Conservation (phyloP, 2,113 vertebrate genomes). For the Corydoras sp. region DNA sequence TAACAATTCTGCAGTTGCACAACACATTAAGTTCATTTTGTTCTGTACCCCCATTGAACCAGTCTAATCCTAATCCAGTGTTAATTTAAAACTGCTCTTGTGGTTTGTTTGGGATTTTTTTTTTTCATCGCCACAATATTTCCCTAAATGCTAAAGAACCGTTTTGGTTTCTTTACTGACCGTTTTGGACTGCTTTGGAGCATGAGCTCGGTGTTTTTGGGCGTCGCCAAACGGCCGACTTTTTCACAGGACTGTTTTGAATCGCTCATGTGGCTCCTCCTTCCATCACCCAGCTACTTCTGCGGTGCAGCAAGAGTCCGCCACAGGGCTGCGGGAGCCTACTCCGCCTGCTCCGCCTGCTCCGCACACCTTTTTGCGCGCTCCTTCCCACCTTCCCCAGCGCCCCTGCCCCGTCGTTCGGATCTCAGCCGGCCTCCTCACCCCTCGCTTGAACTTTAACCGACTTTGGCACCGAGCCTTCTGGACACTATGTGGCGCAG, state of each 20-base stretch:
- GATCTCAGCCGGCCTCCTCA: neutral
- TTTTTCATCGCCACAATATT: too few species aligned
- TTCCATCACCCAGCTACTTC: slow-evolving; percentile 35
- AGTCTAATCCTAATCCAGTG: too few species aligned
- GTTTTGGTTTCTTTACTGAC: too few species aligned
- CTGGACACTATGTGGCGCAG: slow-evolving; percentile 85
- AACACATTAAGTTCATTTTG: too few species aligned
- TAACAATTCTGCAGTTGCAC: too few species aligned
- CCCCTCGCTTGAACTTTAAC: neutral
- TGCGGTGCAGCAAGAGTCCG: slow-evolving; percentile 40
- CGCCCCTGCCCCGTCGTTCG: neutral
- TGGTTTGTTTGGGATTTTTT: too few species aligned
- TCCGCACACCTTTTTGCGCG: neutral
- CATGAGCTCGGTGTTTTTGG: too few species aligned
- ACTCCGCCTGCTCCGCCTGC: slow-evolving; percentile 11
- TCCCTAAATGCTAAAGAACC: too few species aligned
- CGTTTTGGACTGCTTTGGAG: too few species aligned
- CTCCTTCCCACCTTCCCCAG: neutral
- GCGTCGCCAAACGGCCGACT: neutral
- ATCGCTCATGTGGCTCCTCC: too few species aligned
- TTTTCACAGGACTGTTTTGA: slow-evolving; percentile 49
- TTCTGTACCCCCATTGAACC: too few species aligned
- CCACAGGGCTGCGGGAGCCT: slow-evolving; percentile 29
- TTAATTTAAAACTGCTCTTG: too few species aligned
- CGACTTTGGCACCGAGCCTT: slow-evolving; percentile 14